Base-by-base conservation (phyloP, 1,140 invertebrate species). In the Saccostrea echinata region DNA sequence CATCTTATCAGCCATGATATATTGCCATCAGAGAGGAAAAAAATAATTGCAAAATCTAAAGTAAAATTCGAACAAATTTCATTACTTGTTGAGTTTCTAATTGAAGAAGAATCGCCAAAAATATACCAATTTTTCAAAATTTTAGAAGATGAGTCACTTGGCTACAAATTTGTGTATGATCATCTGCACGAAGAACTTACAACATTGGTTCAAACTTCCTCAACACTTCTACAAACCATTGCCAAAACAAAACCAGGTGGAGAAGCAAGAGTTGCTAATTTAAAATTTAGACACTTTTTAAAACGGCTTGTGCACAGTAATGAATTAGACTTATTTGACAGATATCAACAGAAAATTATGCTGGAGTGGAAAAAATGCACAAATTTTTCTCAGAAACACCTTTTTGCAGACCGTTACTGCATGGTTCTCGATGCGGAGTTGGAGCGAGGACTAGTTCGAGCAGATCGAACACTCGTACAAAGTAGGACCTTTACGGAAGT, bases 391-490 rank as follows among this genome's bases (percentile, higher is more conserved):
- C 53, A 85, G 13, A 71, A 85, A 64, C 9, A 11, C 1, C 27
- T 27, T 35, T 13, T 64, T 9, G 84, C 84, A 13, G 84, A 85
- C 51, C 57, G 57, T 27, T 85, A 85, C 35, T 85, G 57, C 57
- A 85, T 85, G 84, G 84, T 71, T 24, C 61, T 85, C 1, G 84
- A 85, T 43, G 55, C 84, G 18, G 64, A 57, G 52, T 33, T 85
- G 43, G 84, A 85, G 43, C 57, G 35, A 64, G 64, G 84, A 85
- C 57, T 55, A 68, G 43, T 85, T 1, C 12, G 33, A 43, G 51
- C 35, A 43, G 84, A 85, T n/a, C n/a, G 11, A 61, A 85, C 84
- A 1, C 43, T 85, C 3, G 57, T 64, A 24, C 24, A 85, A 21
- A 61, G 64, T 27, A 30, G 64, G 9, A n/a, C 33, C n/a, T 85